phyloP scores from a whole-genome alignment of 2,113 vertebrate species.

The Ceuthmochares aereus region DNA sequence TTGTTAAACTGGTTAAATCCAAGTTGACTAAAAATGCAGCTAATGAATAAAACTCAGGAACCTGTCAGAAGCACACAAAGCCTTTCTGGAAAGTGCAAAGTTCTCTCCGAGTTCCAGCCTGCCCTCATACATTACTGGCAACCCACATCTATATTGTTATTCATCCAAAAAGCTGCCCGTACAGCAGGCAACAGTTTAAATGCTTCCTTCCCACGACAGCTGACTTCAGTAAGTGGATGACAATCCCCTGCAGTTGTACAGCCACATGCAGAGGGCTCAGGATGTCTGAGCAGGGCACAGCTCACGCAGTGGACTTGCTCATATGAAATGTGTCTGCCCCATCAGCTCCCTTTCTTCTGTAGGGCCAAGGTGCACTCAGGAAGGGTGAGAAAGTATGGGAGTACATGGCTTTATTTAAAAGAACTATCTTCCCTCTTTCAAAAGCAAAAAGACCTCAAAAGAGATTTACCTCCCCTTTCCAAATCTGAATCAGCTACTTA shows the following conservation, averaged over 20 bases:
- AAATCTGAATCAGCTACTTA: background rate
- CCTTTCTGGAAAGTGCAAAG: background rate
- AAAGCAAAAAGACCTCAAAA: background rate
- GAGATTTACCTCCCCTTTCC: background rate
- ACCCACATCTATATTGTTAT: too few species aligned
- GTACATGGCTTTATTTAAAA: background rate
- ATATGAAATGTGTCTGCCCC: rapidly evolving
- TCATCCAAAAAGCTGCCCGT: background rate
- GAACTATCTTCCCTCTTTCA: background rate
- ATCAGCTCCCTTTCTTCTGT: background rate
- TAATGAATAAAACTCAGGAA: background rate
- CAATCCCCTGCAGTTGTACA: background rate
- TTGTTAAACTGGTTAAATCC: background rate
- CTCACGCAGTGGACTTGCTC: background rate
- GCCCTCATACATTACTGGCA: background rate
- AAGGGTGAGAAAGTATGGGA: background rate
- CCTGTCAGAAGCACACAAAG: background rate
- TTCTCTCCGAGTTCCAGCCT: background rate
- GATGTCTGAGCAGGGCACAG: background rate
- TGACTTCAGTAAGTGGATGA: background rate
- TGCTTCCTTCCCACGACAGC: rapidly evolving
- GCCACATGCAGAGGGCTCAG: background rate
- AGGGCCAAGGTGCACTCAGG: background rate
- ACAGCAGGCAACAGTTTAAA: background rate
- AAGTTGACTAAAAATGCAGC: background rate